Evolutionary conservation across 1,140 invertebrate genomes (phyloP).

Genomic region (Drosophila ambigua): DNA sequence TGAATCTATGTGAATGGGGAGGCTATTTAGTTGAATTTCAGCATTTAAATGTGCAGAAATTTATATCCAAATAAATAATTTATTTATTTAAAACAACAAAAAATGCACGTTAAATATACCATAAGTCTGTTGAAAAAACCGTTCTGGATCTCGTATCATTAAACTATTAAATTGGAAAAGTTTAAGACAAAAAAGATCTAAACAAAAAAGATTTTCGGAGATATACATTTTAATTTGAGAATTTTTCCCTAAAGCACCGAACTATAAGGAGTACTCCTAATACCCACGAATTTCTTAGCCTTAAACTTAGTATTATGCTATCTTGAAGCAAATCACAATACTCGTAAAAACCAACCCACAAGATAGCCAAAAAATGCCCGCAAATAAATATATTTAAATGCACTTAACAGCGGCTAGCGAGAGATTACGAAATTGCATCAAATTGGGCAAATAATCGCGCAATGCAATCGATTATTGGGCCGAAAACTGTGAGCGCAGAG

Average conservation of each 20-base stretch:
- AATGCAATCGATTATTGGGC: slow-evolving; percentile 48
- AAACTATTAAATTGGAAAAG: no score
- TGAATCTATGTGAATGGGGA: neutral
- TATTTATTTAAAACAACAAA: no score
- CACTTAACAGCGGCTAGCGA: slow-evolving; percentile 25
- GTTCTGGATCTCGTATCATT: no score
- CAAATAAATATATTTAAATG: slow-evolving; percentile 72
- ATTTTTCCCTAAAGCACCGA: neutral
- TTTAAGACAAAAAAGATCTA: no score
- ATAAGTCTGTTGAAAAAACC: no score
- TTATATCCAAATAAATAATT: no score
- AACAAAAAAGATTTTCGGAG: no score
- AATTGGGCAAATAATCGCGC: slow-evolving; percentile 63
- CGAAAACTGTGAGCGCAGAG: slow-evolving; percentile 47
- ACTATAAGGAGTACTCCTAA: neutral
- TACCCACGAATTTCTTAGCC: slow-evolving; percentile 16
- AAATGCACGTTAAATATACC: no score
- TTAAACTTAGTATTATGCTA: neutral
- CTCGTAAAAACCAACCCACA: slow-evolving; percentile 1
- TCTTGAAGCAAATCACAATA: slow-evolving; percentile 28
- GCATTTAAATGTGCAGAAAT: no score
- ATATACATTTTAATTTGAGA: no score
- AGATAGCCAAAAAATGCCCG: slow-evolving; percentile 45
- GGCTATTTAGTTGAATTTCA: no score
- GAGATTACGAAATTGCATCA: slow-evolving; percentile 42